Evolutionary conservation across 2,888 invertebrate genomes (phyloP).

Genomic region (Aphodius granarius): DNA sequence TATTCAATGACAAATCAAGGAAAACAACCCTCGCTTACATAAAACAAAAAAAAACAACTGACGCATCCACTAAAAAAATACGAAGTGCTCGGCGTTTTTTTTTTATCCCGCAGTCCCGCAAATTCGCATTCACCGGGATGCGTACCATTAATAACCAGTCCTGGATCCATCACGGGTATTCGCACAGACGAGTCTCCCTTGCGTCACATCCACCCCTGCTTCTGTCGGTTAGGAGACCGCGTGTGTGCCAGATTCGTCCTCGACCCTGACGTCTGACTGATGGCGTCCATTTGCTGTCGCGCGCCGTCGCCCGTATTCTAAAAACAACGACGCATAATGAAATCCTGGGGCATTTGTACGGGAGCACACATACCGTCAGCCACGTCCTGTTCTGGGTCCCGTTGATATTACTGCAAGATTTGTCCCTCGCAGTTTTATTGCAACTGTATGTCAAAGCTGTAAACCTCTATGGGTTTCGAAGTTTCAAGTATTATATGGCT

Average conservation of each 20-base stretch:
- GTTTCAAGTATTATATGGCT: background rate
- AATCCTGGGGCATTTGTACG: constrained; percentile 2
- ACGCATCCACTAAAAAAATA: background rate
- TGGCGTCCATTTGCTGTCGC: constrained; percentile 14
- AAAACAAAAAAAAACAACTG: background rate
- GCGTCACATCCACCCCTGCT: background rate
- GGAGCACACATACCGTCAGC: background rate
- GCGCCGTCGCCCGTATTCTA: background rate
- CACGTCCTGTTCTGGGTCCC: background rate
- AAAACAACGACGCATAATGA: constrained; percentile 12
- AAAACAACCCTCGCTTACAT: background rate
- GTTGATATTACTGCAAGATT: background rate
- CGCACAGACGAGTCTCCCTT: background rate
- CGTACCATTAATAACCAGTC: constrained; percentile 9
- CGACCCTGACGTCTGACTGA: constrained; percentile 13
- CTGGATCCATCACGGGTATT: constrained; percentile 11
- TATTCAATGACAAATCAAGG: background rate
- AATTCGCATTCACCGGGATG: background rate
- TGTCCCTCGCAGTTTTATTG: background rate
- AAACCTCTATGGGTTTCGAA: background rate
- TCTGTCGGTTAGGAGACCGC: background rate
- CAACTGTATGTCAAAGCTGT: background rate
- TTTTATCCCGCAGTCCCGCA: background rate
- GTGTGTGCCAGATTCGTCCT: constrained; percentile 12
- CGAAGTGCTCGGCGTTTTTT: background rate